Evolutionary conservation across 2,888 invertebrate genomes (phyloP), one percentile per base, ranked within the genome.

Genomic region (Apotomis turbidana): DNA sequence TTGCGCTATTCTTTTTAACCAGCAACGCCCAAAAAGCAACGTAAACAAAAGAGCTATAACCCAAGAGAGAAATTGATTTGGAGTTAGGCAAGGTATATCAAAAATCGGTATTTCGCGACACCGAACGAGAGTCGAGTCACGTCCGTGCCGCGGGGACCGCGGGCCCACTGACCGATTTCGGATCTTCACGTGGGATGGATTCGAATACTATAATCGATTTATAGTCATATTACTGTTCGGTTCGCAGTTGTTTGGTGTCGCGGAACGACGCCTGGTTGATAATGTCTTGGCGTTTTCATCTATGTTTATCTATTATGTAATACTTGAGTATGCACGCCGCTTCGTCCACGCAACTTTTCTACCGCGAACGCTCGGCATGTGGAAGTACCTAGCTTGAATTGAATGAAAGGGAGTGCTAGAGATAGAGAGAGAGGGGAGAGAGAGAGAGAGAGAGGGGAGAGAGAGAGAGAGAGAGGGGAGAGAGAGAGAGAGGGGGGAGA

Each of bases 171-270:
- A 86, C 90, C 91, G 89, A 87, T 84, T 89, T 85, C 80, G 80
- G 83, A 81, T 82, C 78, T 82, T 83, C 87, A 83, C 87, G 87
- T 87, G 88, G 87, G 85, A 87, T 82, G 87, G 85, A 84, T 88
- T 83, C 82, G 82, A 88, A 91, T 88, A 82, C 85, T 83, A 87
- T 87, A 87, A 90, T 90, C 88, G 88, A 90, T 90, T 87, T 81
- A 85, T 80, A 80, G 79, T 77, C 76, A 71, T 75, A 64, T 59
- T 27, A 58, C 59, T 44, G 41, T 64, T 44, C 44, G 44, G 58
- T 64, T 60, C 64, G 13, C n/a, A 63, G 64, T 64, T 59, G 38
- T 10, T 49, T 49, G 49, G 49, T 49, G 49, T 49, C 10, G 10
- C 49, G 9, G 49, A 10, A 10, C 9, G 41, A 6, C 0, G 41